A percentile compares a stretch with the other conserved stretches of the same genome.
phyloP scores from a whole-genome alignment of 2,113 vertebrate species.

The Capreolus pygargus region DNA sequence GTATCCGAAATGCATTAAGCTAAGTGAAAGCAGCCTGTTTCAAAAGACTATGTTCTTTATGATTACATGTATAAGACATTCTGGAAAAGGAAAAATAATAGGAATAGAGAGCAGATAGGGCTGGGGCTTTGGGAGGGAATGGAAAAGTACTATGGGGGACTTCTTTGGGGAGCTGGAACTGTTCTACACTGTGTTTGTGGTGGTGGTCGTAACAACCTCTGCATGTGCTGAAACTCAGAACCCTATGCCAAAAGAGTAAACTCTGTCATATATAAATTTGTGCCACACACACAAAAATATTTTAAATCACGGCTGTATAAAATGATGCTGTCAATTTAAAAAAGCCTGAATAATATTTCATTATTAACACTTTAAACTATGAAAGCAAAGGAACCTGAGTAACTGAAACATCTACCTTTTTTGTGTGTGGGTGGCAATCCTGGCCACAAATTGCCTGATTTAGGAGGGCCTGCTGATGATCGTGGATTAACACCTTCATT shows the following conservation, averaged over 20 bases:
- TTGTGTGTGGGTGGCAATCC: slow-evolving; percentile 88
- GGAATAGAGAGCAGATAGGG: neutral
- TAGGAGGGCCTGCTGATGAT: slow-evolving; percentile 91
- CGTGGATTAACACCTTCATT: slow-evolving; percentile 85
- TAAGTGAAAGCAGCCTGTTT: neutral
- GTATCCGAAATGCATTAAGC: neutral
- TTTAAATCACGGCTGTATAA: neutral
- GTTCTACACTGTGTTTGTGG: neutral
- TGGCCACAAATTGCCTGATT: slow-evolving; percentile 87
- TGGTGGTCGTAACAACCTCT: neutral
- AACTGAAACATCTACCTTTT: slow-evolving; percentile 86
- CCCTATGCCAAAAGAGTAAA: neutral
- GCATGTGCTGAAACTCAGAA: neutral
- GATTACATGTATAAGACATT: neutral
- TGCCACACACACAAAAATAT: neutral
- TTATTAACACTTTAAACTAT: slow-evolving; percentile 22
- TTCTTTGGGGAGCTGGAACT: neutral
- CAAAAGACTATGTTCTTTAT: neutral
- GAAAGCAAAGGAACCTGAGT: neutral
- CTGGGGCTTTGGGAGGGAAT: neutral
- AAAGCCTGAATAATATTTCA: neutral
- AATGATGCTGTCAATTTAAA: neutral
- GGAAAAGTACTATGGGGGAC: neutral
- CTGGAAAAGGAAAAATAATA: neutral
- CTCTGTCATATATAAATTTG: neutral